Conservation (phyloP, 2,113 vertebrate species). For the Lethenteron camtschaticum region DNA sequence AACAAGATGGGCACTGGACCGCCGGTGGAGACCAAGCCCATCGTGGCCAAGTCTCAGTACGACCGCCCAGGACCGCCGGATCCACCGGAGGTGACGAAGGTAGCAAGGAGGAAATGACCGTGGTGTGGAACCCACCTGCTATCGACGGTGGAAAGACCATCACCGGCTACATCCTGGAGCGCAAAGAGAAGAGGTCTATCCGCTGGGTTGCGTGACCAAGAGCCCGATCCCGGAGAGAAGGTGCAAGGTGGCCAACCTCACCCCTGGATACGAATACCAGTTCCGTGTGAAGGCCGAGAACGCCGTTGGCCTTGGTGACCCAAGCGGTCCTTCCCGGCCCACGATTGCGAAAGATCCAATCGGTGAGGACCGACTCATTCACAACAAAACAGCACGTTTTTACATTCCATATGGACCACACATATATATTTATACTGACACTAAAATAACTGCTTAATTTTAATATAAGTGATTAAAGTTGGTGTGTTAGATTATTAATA, state of each 20-base stretch:
- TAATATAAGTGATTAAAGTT: too few species aligned
- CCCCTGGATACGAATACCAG: conserved; percentile 79
- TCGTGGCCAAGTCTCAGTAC: conserved; percentile 71
- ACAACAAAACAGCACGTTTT: too few species aligned
- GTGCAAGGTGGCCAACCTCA: conserved; percentile 57
- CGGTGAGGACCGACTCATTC: conserved; percentile 29
- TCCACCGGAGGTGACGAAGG: conserved; percentile 61
- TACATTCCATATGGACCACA: too few species aligned
- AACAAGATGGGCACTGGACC: conserved; percentile 96
- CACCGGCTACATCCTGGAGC: conserved; percentile 78
- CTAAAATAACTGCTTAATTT: too few species aligned
- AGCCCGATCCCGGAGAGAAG: conserved; percentile 41
- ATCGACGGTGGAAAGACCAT: conserved; percentile 79
- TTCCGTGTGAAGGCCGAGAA: conserved; percentile 94
- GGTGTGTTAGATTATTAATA: too few species aligned
- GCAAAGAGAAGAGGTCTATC: conserved; percentile 53
- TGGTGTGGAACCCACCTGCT: conserved; percentile 70
- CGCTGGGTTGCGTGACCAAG: conserved; percentile 82
- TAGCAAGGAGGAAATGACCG: conserved; percentile 74
- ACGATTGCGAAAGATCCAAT: conserved; percentile 66
- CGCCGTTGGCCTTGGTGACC: conserved; percentile 65
- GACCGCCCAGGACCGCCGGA: conserved; percentile 58
- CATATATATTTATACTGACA: too few species aligned
- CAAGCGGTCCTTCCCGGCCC: conserved; percentile 67
- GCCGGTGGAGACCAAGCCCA: conserved; percentile 56